Base-by-base conservation (phyloP, 2,888 invertebrate genomes). In the Lordiphosa andalusiaca region DNA sequence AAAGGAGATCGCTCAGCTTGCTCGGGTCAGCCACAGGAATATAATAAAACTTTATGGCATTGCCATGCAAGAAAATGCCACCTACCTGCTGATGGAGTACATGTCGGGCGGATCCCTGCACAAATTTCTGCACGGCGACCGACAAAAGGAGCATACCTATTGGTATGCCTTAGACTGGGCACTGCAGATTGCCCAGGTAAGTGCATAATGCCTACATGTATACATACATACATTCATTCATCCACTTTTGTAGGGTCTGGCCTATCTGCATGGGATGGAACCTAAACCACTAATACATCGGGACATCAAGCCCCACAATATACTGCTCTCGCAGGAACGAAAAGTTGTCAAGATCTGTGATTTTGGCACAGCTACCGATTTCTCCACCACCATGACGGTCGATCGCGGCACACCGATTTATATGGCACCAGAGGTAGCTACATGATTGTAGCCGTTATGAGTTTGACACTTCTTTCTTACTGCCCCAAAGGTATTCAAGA, bases 371-470 rank as follows among this genome's bases (percentile, higher is more conserved):
- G 75, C 40, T 1, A 50, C 67, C 39, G 10, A 42, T 9, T 2
- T 56, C 23, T 25, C 25, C 2, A 12, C 5, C 4, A 16, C 7
- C 1, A 71, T 78, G 75, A 54, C 71, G 1, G 3, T 1, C 0
- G 23, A 49, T 0, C 25, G 35, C 10, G 80, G 80, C 4, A 58
- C 71, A 6, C 23, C 25, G 13, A 0, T 12, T 3, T 78, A 82
- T 35, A 77, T 53, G 50, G 59, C 75, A n/a, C 83, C 83, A 0
- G 63, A 75, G 75, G 75, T 81, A 10, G 0, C 6, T 30, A 2
- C 16, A 21, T 10, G 16, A n/a, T 6, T 3, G 33, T 25, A 9
- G 2, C 13, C 3, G n/a, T 12, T n/a, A 5, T 9, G 16, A 2
- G 9, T 9, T 6, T 13, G n/a, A 6, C 10, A 6, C 10, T 13